Evolutionary conservation across 2,888 invertebrate genomes (phyloP).

Genomic region (Amaurobius ferox): DNA sequence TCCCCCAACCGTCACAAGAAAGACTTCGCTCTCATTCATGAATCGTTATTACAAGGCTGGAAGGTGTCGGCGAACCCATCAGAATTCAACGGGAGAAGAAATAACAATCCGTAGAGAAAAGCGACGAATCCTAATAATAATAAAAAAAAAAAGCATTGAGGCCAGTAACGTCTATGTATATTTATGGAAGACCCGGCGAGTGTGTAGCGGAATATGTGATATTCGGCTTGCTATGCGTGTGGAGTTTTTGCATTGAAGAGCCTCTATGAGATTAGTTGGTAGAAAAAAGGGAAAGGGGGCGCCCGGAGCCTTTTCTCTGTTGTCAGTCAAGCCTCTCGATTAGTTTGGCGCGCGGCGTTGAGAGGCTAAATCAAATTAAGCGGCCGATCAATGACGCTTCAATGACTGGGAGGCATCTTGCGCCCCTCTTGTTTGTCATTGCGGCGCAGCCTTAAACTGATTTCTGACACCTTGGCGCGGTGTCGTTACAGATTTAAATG

Average conservation of each 20-base stretch:
- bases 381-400: slow-evolving; percentile 58
- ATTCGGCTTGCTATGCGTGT: slow-evolving; percentile 46
- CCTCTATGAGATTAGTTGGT: slow-evolving; percentile 56
- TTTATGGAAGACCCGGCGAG: slow-evolving; percentile 61
- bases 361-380: slow-evolving; percentile 64
- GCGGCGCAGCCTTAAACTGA: slow-evolving; percentile 60
- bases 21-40: slow-evolving; percentile 50
- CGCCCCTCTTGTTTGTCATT: slow-evolving; percentile 46
- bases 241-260: slow-evolving; percentile 61
- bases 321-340: slow-evolving; percentile 64
- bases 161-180: slow-evolving; percentile 69
- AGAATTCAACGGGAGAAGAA: background rate
- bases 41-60: slow-evolving; percentile 56
- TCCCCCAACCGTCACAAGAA: background rate
- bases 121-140: background rate
- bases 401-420: slow-evolving; percentile 52
- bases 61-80: background rate
- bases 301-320: slow-evolving; percentile 41
- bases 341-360: slow-evolving; percentile 60
- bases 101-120: background rate
- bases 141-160: slow-evolving; percentile 37
- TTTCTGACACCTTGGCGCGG: slow-evolving; percentile 71
- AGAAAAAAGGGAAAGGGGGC: slow-evolving; percentile 31
- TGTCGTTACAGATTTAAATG: slow-evolving; percentile 72
- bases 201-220: slow-evolving; percentile 71